Percentiles rank a stretch among this genome's conserved stretches.
phyloP scores from a whole-genome alignment of 2,888 invertebrate genomes.

The Ernsta delagoae region DNA sequence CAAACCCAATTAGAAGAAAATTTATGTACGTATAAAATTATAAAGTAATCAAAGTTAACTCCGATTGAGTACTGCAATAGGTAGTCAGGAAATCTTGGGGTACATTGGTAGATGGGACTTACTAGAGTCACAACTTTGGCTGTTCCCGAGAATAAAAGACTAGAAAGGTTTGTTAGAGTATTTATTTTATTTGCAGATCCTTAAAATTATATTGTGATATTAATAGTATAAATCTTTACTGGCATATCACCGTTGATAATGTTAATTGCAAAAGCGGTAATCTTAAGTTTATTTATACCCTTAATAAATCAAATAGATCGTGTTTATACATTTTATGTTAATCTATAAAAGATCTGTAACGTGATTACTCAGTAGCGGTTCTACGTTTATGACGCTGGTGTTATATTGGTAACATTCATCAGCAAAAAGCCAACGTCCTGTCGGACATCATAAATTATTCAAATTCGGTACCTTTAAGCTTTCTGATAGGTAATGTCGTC shows the following conservation, averaged over 20 bases:
- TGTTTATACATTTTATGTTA: conserved; percentile 8
- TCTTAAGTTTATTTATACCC: too few species aligned
- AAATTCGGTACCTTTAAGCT: conserved; percentile 19
- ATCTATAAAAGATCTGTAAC: conserved; percentile 13
- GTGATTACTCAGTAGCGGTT: conserved; percentile 9
- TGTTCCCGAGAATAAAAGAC: background rate
- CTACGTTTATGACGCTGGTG: conserved; percentile 11
- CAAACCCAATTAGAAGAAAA: background rate
- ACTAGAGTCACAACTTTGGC: too few species aligned
- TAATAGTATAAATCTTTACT: background rate
- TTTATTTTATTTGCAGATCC: background rate
- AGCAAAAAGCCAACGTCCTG: conserved; percentile 24
- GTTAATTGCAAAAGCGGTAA: background rate
- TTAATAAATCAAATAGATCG: conserved; percentile 12
- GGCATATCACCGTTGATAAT: background rate
- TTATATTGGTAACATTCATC: conserved; percentile 22
- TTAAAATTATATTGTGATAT: too few species aligned
- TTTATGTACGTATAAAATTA: too few species aligned
- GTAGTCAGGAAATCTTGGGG: too few species aligned
- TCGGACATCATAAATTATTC: conserved; percentile 18
- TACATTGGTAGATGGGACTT: too few species aligned
- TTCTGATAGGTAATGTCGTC: conserved; percentile 21
- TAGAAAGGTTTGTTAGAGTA: background rate
- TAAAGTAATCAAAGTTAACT: conserved; percentile 9
- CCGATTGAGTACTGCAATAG: background rate